Evolutionary conservation across 1,140 invertebrate species (phyloP).

Genomic region (Chrysopa pallens): DNA sequence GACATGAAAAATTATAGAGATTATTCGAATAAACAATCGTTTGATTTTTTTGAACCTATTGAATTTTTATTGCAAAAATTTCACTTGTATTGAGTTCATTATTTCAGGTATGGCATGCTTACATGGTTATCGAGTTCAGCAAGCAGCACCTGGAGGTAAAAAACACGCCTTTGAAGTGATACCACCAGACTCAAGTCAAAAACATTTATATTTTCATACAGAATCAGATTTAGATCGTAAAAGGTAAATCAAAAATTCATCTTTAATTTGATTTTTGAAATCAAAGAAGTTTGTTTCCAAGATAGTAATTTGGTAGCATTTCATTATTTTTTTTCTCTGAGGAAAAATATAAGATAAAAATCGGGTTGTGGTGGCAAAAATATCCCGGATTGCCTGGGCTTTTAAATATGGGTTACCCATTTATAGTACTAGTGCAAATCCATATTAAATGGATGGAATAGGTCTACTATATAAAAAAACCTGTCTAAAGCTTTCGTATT

Average conservation of each 20-base stretch:
- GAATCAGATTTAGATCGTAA: constrained; percentile 91
- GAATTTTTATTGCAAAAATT: constrained; percentile 7
- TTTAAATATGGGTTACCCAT: too few relatives aligned
- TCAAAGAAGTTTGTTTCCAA: too few relatives aligned
- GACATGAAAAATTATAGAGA: too few relatives aligned
- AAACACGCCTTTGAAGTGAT: constrained; percentile 84
- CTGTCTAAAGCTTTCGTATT: background rate
- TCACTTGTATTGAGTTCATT: background rate
- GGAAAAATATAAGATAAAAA: too few relatives aligned
- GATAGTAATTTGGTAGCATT: too few relatives aligned
- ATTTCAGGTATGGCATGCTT: constrained; percentile 67
- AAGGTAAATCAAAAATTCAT: constrained; percentile 54
- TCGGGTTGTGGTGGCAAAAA: too few relatives aligned
- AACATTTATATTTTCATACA: constrained; percentile 81
- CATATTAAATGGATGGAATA: too few relatives aligned
- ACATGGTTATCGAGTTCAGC: constrained; percentile 85
- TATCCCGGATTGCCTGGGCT: too few relatives aligned
- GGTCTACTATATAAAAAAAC: too few relatives aligned
- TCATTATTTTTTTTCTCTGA: background rate
- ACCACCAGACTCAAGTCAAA: constrained; percentile 68
- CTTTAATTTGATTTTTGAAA: too few relatives aligned
- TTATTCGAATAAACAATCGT: too few relatives aligned
- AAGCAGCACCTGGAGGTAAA: constrained; percentile 52
- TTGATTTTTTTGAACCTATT: background rate
- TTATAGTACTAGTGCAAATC: too few relatives aligned